phyloP scores from a whole-genome alignment of 2,888 invertebrate genomes.

The Calliopum simillimum region DNA sequence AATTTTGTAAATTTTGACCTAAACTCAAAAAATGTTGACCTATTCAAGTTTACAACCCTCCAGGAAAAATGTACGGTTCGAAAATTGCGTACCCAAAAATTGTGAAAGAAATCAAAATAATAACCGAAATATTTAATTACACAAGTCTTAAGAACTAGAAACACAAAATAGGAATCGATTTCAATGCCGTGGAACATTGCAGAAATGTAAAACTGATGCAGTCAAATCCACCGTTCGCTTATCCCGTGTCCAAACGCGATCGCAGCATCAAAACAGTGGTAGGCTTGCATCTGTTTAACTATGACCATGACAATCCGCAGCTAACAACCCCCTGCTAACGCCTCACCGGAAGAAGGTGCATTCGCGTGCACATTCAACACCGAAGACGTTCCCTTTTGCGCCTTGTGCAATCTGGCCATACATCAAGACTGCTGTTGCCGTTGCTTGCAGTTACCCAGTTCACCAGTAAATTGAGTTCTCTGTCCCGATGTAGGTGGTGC shows the following conservation, averaged over 20 bases:
- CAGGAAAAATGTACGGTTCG: too few relatives aligned
- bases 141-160: conserved; percentile 5
- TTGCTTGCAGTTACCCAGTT: conserved; percentile 95
- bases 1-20: too few relatives aligned
- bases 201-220: conserved; percentile 79
- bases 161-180: conserved; percentile 79
- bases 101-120: conserved; percentile 43
- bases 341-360: conserved; percentile 75
- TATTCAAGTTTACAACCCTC: too few relatives aligned
- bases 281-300: conserved; percentile 86
- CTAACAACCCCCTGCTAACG: conserved; percentile 73
- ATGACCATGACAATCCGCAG: conserved; percentile 84
- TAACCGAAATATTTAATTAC: conserved; percentile 43
- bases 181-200: conserved; percentile 88
- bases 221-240: conserved; percentile 81
- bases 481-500: conserved; percentile 99
- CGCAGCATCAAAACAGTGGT: conserved; percentile 88
- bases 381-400: conserved; percentile 87
- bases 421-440: conserved; percentile 98
- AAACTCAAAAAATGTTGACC: too few relatives aligned
- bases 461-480: conserved; percentile 94
- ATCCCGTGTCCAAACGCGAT: conserved; percentile 86
- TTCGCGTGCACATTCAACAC: conserved; percentile 68
- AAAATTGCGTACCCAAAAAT: too few relatives aligned
- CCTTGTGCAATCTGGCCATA: conserved; percentile 99